Base-by-base conservation (phyloP, 2,888 invertebrate genomes). In the Lasioglossum figueresi region DNA sequence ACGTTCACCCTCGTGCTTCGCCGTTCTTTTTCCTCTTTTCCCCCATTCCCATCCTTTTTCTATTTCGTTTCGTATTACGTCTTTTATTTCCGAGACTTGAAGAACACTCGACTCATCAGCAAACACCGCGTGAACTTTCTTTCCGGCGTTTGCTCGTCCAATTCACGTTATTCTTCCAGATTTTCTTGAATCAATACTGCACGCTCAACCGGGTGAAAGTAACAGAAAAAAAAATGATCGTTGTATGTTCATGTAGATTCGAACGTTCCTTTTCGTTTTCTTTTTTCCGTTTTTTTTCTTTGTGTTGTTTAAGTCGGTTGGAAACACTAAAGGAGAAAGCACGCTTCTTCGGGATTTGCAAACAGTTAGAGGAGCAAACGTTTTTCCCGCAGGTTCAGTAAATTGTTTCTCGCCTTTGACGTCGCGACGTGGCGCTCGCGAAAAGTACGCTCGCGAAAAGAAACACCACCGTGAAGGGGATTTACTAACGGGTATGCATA, bases 401-500 rank as follows among this genome's bases (percentile, higher is more conserved):
- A 84, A 84, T 83, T 84, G 83, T 83, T 83, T 84, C 79, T 48
- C 79, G 66, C 56, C 79, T 84, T 84, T 84, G 84, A 79, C 45
- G 84, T 27, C 4, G 68, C 52, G 76, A 48, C 31, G 40, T 16
- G 14, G 6, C 43, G 43, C 71, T 71, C 43, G 71, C 34, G 19
- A 3, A 56, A n/a, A n/a, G n/a, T 34, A 2, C 16, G 3, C 37
- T 59, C 40, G 52, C 27, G 48, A 63, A 75, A 66, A 66, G 63
- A 34, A 70, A 79, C 23, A 70, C 40, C 59, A 37, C 6, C 79
- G 52, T 43, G 52, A 76, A 59, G 72, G 75, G 86, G 86, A 77
- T 91, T 91, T 88, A 82, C 76, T 74, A 80, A 84, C 80, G 86
- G 81, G 48, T 76, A 72, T 83, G 76, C 79, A 79, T 83, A 89